Conservation (phyloP, 2,113 vertebrate genomes). For the Cyanoramphus novaezelandiae region DNA sequence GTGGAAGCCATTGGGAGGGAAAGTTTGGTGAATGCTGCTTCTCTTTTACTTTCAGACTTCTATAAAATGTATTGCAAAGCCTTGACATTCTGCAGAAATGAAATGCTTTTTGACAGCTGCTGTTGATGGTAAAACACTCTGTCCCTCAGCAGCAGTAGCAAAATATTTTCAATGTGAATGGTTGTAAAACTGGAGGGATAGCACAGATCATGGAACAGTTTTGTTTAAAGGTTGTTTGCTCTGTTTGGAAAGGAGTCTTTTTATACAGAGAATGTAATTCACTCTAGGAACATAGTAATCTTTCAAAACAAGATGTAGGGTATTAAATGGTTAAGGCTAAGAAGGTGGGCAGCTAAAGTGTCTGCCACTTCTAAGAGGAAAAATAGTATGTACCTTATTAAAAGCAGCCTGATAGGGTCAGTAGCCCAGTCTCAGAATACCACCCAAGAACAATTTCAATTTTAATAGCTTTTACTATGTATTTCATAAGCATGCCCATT, state of each 20-base stretch:
- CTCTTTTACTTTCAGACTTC: not conserved
- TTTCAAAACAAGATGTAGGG: not conserved
- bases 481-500: conserved; percentile 93
- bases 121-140: not conserved
- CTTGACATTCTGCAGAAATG: not conserved
- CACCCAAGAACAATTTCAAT: conserved; percentile 99
- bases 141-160: not conserved
- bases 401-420: conserved; percentile 90
- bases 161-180: not conserved
- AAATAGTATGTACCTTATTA: conserved; percentile 88
- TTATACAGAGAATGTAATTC: not conserved
- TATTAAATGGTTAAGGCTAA: conserved; percentile 72
- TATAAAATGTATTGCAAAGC: not conserved
- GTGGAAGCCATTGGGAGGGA: not conserved
- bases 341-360: conserved; percentile 66
- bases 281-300: not conserved
- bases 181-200: not conserved
- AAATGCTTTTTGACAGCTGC: conserved; percentile 6
- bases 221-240: not conserved
- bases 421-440: conserved; percentile 83
- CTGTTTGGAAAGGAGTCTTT: not conserved
- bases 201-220: not conserved
- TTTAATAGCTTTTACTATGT: conserved; percentile 99
- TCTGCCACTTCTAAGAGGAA: conserved; percentile 77
- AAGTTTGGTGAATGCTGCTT: not conserved